Percentiles rank a stretch among this genome's conserved stretches.
Evolutionary conservation across 2,797 vertebrate species (phyloP).

Genomic region (Tragelaphus eurycerus): DNA sequence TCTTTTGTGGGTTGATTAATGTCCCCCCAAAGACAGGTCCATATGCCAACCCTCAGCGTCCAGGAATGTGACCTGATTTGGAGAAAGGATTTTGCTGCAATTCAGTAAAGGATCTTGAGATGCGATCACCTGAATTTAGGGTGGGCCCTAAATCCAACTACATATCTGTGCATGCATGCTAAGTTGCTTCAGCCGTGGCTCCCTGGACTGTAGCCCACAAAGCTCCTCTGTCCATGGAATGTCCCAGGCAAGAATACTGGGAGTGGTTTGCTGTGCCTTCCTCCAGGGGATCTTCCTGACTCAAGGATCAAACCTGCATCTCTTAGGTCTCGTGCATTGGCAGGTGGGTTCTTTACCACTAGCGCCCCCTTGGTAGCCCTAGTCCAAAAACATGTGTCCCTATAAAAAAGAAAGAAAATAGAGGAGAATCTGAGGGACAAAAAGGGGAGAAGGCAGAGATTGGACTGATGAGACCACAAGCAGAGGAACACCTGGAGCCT

Average conservation of each 20-base stretch:
- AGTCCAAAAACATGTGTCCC: background rate
- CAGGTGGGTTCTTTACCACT: background rate
- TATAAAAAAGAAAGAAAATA: background rate
- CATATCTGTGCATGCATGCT: background rate
- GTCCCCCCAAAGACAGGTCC: background rate
- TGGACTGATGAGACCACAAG: accelerated
- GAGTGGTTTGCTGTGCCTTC: background rate
- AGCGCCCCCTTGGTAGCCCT: background rate
- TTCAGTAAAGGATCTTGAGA: background rate
- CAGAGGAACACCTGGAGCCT: background rate
- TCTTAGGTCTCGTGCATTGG: background rate
- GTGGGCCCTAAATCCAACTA: background rate
- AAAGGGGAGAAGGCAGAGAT: background rate
- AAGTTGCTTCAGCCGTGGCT: accelerated
- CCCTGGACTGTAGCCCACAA: background rate
- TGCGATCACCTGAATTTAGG: background rate
- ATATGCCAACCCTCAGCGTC: background rate
- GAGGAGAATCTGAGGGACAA: background rate
- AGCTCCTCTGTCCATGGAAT: background rate
- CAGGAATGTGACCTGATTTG: background rate
- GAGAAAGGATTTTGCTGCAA: background rate
- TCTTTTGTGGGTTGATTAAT: background rate
- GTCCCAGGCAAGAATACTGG: background rate
- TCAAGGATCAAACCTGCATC: background rate
- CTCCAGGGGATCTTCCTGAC: background rate